Evolutionary conservation across 1,140 invertebrate species (phyloP).

Genomic region (Drosophila albomicans): DNA sequence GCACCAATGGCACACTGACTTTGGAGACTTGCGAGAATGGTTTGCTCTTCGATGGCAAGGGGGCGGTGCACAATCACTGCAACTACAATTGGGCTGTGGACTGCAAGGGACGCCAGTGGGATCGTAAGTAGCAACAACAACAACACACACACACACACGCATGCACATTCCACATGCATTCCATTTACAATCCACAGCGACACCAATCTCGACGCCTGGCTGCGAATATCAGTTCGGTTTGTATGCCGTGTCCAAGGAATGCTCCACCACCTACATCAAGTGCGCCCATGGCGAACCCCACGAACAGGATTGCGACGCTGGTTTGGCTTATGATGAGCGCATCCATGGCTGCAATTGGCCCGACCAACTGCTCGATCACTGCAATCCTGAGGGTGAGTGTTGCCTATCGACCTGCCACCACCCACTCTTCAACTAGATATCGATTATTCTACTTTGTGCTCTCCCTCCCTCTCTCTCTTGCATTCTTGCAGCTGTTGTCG

Average conservation of each 20-base stretch:
- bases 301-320: conserved; percentile 92
- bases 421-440: neutral
- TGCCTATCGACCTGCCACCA: neutral
- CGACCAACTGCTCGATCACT: conserved; percentile 93
- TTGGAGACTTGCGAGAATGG: conserved; percentile 96
- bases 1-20: conserved; percentile 95
- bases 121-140: conserved; percentile 88
- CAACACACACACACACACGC: neutral
- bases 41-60: conserved; percentile 95
- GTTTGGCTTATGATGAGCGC: conserved; percentile 94
- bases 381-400: conserved; percentile 92
- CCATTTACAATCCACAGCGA: conserved; percentile 86
- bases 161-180: conserved; percentile 6
- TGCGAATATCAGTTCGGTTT: conserved; percentile 96
- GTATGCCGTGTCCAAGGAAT: conserved; percentile 91
- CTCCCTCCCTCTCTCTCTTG: neutral
- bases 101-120: conserved; percentile 93
- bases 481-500: conserved; percentile 88
- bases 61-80: conserved; percentile 95
- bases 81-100: conserved; percentile 97
- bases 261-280: conserved; percentile 94
- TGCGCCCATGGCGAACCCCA: conserved; percentile 93
- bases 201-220: conserved; percentile 90
- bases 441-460: neutral
- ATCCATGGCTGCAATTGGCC: conserved; percentile 97